Base-by-base conservation (phyloP, 2,797 vertebrate genomes). In the Xenopus petersii region DNA sequence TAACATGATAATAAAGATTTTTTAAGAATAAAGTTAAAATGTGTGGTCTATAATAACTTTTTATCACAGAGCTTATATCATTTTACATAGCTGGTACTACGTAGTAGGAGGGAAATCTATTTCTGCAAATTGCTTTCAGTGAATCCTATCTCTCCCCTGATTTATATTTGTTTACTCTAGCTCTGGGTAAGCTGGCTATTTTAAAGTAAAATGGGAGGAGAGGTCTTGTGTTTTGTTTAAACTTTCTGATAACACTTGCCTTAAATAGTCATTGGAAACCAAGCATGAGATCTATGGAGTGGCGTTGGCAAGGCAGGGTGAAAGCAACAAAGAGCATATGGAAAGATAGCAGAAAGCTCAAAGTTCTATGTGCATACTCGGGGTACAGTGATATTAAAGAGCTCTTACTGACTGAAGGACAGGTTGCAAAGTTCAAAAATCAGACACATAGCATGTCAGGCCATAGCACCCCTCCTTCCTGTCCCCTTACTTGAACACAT, bases 211-310 rank as follows among this genome's bases (percentile, higher is more conserved):
- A 66, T 67, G 56, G 71, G 61, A 79, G 71, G 58, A 64, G 71
- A 74, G 61, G 71, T 59, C 54, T 61, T 70, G 76, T 61, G 67
- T 79, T 79, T 70, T 79, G 76, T 79, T 79, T 79, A 79, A 73
- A 73, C 55, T 74, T 60, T 65, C 71, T 79, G 76, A 74, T 74
- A 79, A 70, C 67, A 69, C 61, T 79, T 79, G 66, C 76, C 76
- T 79, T 79, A 79, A 79, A 79, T 79, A 79, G 76, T 69, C 76
- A 79, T 74, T 79, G 71, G 54, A 66, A 79, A 55, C 66, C 33
- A 46, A 49, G 60, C 67, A 73, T n/a, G 76, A 61, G 71, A 74
- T 79, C 76, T 74, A 71, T 54, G 67, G 65, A 16, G 76, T 66
- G 46, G 64, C 60, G 76, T 55, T 70, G 66, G n/a, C 66, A 55